Evolutionary conservation across 2,113 vertebrate species (phyloP).

Genomic region (Apteryx mantelli): DNA sequence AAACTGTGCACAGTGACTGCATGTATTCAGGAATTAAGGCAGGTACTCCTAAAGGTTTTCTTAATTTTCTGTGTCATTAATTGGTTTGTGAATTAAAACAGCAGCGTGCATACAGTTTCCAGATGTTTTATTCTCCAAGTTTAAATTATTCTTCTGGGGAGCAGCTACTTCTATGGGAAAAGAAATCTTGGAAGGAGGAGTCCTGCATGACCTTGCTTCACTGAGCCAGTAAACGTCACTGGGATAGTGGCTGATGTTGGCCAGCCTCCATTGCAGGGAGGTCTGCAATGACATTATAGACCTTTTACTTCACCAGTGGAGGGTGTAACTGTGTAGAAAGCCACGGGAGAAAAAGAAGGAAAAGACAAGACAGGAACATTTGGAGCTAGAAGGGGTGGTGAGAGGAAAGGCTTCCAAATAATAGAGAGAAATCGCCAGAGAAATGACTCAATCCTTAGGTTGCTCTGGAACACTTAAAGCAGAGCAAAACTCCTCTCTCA

Average conservation of each 20-base stretch:
- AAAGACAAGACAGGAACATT: background rate
- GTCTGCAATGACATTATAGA: background rate
- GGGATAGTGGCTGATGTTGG: constrained; percentile 3
- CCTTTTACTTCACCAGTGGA: background rate
- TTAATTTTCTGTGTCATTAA: background rate
- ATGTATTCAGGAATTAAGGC: background rate
- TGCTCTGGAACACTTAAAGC: background rate
- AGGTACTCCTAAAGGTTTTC: background rate
- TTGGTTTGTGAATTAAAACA: background rate
- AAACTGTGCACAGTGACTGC: background rate
- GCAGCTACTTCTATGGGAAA: background rate
- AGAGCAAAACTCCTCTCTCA: background rate
- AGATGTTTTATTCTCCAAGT: constrained; percentile 23
- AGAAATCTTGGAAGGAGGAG: constrained; percentile 14
- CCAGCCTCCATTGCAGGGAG: background rate
- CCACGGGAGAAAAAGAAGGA: background rate
- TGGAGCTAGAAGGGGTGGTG: background rate
- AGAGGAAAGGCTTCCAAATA: background rate
- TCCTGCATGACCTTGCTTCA: background rate
- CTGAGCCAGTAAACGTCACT: constrained; percentile 23
- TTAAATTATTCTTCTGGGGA: constrained; percentile 19
- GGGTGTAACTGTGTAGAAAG: background rate
- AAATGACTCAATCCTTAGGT: background rate
- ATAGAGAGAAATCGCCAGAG: background rate
- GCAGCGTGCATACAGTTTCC: background rate